Conservation (phyloP, 2,113 vertebrate genomes). For the Neodontobutis hainanensis region DNA sequence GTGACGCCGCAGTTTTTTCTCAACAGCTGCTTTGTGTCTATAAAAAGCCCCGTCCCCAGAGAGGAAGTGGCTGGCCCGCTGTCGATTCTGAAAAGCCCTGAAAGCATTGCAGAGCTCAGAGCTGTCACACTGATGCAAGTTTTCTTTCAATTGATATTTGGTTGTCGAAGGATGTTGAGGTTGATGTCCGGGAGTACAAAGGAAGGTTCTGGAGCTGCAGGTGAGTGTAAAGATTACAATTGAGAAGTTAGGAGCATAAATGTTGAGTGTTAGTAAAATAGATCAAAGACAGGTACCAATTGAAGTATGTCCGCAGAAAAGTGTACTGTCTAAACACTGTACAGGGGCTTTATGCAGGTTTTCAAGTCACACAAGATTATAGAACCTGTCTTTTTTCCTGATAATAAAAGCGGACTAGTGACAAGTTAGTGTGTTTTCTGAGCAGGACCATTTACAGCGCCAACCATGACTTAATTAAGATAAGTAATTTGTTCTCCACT, state of each 20-base stretch:
- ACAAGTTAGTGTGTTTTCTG: too few relatives aligned
- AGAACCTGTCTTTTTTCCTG: too few relatives aligned
- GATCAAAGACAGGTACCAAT: neutral
- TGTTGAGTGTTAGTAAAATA: neutral
- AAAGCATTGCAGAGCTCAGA: conserved; percentile 22
- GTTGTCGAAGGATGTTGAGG: conserved; percentile 6
- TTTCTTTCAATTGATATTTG: conserved; percentile 14
- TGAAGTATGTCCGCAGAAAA: neutral
- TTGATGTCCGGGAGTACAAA: neutral
- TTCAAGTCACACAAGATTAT: neutral
- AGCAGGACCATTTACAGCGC: too few relatives aligned
- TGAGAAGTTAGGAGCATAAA: too few relatives aligned
- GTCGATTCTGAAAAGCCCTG: conserved; percentile 26
- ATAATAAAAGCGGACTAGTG: too few relatives aligned
- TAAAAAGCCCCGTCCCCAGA: conserved; percentile 53
- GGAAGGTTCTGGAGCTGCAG: too few relatives aligned
- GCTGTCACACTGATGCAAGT: conserved; percentile 22
- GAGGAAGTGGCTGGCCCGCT: conserved; percentile 57
- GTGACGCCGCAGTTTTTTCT: conserved; percentile 38
- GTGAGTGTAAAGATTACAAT: neutral
- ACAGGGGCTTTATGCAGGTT: neutral
- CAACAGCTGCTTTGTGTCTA: conserved; percentile 47
- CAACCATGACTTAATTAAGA: too few relatives aligned
- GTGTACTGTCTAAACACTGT: neutral
- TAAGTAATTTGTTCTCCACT: too few relatives aligned